Evolutionary conservation across 2,888 invertebrate species (phyloP), one percentile per base, ranked within the genome.

Genomic region (Lissocephala sabroskyi): DNA sequence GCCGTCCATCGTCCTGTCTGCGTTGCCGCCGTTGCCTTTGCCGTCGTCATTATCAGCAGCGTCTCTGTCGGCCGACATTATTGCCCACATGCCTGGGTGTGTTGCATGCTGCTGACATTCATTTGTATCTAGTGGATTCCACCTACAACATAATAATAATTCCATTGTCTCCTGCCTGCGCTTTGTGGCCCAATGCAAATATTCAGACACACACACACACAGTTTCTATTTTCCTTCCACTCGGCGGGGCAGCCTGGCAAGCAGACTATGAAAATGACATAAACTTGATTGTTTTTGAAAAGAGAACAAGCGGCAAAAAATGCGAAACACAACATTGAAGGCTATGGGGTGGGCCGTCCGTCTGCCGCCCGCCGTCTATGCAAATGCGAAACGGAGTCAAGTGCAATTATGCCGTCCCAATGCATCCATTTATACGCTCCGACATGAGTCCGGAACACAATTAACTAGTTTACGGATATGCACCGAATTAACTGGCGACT

Each of bases 261-360:
- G 16, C 47, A 32, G 40, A 40, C 51, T 41, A 45, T 52, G 41
- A 36, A 50, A 60, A 56, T 60, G 66, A 59, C 53, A 59, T 46
- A 52, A 56, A 54, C 53, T 54, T 59, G 59, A 65, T 64, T 65
- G 63, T 64, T 62, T 65, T 50, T 50, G 48, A 51, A 23, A 23
- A 23, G 23, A 23, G 7, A 23, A 23, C 3, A 23, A n/a, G n/a
- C n/a, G n/a, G n/a, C n/a, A n/a, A 23, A 23, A 23, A 23, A 23
- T 5, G 23, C 7, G 3, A 23, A 3, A 23, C 23, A 23, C 37
- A 16, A 35, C 35, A 35, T 35, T 16, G 35, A 35, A 35, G 35
- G 35, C 16, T 32, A 13, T 13, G 11, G 16, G 19, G 37, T 16
- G 29, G 5, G 29, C 29, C 18, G 16, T 40, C 35, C 14, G 17